These are phyloP conservation scores for Ormyrus pomaceus DNA, from an alignment of 2,888 invertebrate species.

Conservation along the genomic window DNA sequence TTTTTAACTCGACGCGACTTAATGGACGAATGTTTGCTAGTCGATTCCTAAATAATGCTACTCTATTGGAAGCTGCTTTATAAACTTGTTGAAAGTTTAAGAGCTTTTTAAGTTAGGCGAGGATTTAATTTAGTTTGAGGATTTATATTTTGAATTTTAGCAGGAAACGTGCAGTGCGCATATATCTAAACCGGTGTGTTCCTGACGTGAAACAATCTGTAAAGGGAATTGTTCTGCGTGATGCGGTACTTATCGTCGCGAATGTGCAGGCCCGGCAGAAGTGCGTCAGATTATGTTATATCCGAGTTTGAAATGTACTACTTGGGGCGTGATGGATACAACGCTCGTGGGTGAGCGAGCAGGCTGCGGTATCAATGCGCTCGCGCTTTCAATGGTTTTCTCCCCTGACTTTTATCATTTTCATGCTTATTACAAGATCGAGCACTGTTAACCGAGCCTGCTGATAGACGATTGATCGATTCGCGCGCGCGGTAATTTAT, in stretches of 20 bases:
- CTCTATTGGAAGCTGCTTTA: no score
- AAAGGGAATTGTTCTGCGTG: conserved; percentile 35
- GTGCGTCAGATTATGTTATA: conserved; percentile 40
- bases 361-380: neutral
- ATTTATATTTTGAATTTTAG: no score
- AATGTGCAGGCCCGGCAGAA: conserved; percentile 9
- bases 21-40: neutral
- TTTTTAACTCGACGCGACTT: neutral
- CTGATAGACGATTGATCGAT: conserved; percentile 15
- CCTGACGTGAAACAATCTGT: conserved; percentile 35
- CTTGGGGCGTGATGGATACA: neutral
- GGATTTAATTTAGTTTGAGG: no score
- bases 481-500: conserved; percentile 27
- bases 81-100: no score
- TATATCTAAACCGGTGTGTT: neutral
- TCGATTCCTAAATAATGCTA: neutral
- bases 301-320: conserved; percentile 31
- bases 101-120: no score
- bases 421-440: no score
- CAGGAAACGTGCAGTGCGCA: no score
- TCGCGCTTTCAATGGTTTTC: neutral
- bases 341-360: neutral
- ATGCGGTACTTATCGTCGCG: conserved; percentile 52
- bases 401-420: neutral
- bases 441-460: no score